Percentiles rank a stretch among this genome's conserved stretches.
phyloP scores from a whole-genome alignment of 2,797 vertebrate genomes.

The Loriculus beryllinus region DNA sequence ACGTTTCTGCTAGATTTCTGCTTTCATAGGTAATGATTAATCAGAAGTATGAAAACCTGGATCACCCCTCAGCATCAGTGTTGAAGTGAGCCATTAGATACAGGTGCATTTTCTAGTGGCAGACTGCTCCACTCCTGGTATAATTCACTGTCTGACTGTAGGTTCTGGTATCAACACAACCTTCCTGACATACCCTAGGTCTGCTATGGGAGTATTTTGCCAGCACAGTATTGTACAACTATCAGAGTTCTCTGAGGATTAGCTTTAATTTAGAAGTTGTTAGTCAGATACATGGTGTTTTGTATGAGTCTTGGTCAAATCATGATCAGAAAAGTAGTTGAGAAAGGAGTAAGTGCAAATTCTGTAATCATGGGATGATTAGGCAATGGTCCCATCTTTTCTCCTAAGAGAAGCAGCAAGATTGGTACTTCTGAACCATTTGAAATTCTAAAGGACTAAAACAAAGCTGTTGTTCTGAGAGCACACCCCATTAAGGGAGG shows the following conservation, averaged over 20 bases:
- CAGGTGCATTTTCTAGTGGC: neutral
- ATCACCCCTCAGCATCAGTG: neutral
- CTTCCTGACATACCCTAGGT: neutral
- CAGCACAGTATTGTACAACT: neutral
- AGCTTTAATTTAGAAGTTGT: neutral
- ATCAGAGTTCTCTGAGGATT: neutral
- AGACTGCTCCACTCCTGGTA: neutral
- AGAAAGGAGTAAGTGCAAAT: neutral
- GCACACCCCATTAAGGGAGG: neutral
- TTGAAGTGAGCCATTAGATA: neutral
- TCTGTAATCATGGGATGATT: neutral
- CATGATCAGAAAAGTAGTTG: neutral
- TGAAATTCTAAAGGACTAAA: conserved; percentile 4
- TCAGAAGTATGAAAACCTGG: neutral
- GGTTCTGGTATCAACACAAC: neutral
- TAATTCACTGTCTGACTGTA: neutral
- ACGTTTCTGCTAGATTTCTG: neutral
- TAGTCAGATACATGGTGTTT: neutral
- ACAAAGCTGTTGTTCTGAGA: neutral
- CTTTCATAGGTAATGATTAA: neutral
- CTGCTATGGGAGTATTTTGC: neutral
- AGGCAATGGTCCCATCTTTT: neutral
- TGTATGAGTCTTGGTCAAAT: neutral
- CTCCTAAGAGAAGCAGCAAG: neutral
- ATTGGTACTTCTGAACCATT: neutral